phyloP scores from a whole-genome alignment of 2,888 invertebrate genomes.

The Andrena trimmerana region DNA sequence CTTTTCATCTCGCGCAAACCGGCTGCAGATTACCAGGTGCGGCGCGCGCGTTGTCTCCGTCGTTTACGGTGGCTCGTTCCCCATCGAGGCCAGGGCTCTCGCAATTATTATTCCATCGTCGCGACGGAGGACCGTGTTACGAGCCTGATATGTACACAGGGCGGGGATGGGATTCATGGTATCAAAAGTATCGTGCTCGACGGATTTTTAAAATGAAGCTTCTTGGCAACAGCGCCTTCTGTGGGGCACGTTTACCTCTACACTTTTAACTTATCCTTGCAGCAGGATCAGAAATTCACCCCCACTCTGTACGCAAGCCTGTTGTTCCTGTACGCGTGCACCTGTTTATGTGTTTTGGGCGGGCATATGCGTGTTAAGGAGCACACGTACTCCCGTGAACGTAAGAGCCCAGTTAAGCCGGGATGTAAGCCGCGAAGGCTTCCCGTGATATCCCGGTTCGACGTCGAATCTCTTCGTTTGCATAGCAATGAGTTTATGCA shows the following conservation, averaged over 20 bases:
- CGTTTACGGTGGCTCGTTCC: slow-evolving; percentile 37
- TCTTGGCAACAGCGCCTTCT: too few relatives aligned
- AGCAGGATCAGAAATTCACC: not conserved
- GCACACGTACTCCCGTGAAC: slow-evolving; percentile 24
- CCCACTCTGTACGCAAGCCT: not conserved
- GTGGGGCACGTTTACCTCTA: too few relatives aligned
- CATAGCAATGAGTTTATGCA: slow-evolving; percentile 84
- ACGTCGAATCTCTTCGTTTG: slow-evolving; percentile 78
- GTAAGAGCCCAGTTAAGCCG: slow-evolving; percentile 65
- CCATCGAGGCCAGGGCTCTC: slow-evolving; percentile 16
- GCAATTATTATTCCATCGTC: slow-evolving; percentile 71
- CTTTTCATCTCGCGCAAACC: slow-evolving; percentile 62
- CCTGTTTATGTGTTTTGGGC: slow-evolving; percentile 19
- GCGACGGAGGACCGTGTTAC: slow-evolving; percentile 43
- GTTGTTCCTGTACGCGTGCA: not conserved
- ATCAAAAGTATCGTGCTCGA: too few relatives aligned
- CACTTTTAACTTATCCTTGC: too few relatives aligned
- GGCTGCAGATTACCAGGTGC: slow-evolving; percentile 61
- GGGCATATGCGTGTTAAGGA: slow-evolving; percentile 23
- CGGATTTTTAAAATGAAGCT: too few relatives aligned
- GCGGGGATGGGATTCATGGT: too few relatives aligned
- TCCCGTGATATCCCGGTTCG: slow-evolving; percentile 71
- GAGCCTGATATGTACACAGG: not conserved
- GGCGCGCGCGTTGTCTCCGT: slow-evolving; percentile 35
- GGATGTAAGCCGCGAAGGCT: slow-evolving; percentile 70